Conservation (phyloP, 1,140 invertebrate genomes). For the Sitobion miscanthi region DNA sequence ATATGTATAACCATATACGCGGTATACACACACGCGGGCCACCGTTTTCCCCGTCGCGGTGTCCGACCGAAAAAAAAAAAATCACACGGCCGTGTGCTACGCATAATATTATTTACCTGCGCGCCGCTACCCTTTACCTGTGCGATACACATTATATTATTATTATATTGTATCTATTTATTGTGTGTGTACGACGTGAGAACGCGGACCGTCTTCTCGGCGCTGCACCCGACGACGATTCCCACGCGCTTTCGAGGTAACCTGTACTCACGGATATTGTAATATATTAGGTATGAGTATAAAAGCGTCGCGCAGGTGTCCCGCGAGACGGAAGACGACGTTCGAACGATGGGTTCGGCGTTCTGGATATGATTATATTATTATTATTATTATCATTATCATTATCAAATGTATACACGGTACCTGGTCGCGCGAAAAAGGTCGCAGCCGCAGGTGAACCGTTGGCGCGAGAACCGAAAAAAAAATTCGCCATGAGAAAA, state of each 20-base stretch:
- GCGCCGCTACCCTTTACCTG: not conserved
- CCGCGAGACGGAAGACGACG: not conserved
- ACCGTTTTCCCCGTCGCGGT: not conserved
- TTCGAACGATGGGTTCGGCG: not conserved
- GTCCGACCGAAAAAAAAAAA: slow-evolving; percentile 4
- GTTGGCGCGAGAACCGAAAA: too few species aligned
- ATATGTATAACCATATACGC: not conserved
- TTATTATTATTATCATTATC: too few species aligned
- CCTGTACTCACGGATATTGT: not conserved
- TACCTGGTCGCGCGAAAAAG: too few species aligned
- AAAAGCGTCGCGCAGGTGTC: not conserved
- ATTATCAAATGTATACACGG: too few species aligned
- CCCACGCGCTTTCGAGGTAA: not conserved
- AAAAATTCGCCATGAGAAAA: not conserved
- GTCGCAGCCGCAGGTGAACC: not conserved
- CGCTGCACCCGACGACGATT: not conserved
- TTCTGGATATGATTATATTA: too few species aligned
- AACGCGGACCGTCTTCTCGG: not conserved
- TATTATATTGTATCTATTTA: not conserved
- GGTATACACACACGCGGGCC: not conserved
- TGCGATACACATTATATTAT: slow-evolving; percentile 17
- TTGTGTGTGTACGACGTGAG: not conserved
- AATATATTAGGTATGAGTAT: not conserved
- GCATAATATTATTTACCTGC: not conserved
- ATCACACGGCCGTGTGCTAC: not conserved